Percentiles rank a stretch among this genome's conserved stretches.
Conservation (phyloP, 2,113 vertebrate species). For the Phrynocephalus versicolor region DNA sequence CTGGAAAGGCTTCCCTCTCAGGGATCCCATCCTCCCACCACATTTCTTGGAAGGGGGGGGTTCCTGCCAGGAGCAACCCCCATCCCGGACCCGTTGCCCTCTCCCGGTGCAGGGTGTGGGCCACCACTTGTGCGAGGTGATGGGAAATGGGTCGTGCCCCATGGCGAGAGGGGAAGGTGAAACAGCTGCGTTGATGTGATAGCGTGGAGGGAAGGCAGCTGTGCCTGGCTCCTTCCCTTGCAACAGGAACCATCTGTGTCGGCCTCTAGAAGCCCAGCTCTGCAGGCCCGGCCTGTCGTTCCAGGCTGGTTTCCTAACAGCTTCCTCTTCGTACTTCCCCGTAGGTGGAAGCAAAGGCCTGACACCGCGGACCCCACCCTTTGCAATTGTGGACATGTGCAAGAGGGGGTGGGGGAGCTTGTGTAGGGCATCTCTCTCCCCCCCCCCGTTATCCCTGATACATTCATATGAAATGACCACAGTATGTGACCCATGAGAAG, state of each 20-base stretch:
- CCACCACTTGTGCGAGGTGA: conserved; percentile 57
- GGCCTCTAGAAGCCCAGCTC: conserved; percentile 63
- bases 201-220: conserved; percentile 75
- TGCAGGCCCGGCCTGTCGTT: conserved; percentile 62
- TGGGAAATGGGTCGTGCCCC: conserved; percentile 55
- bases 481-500: no score
- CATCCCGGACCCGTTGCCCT: rapidly evolving
- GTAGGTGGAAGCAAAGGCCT: background rate
- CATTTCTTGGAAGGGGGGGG: background rate
- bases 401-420: background rate
- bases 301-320: conserved; percentile 72
- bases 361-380: background rate
- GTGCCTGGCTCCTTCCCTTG: conserved; percentile 76
- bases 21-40: no score
- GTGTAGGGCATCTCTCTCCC: background rate
- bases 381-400: rapidly evolving
- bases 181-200: conserved; percentile 79
- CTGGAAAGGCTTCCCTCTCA: background rate
- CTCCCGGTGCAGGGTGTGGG: background rate
- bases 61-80: background rate
- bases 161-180: conserved; percentile 70
- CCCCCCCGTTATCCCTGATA: background rate
- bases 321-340: conserved; percentile 75
- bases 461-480: no score
- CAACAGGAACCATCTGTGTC: conserved; percentile 90